Base-by-base conservation (phyloP, 2,113 vertebrate genomes). In the Polypterus senegalus region DNA sequence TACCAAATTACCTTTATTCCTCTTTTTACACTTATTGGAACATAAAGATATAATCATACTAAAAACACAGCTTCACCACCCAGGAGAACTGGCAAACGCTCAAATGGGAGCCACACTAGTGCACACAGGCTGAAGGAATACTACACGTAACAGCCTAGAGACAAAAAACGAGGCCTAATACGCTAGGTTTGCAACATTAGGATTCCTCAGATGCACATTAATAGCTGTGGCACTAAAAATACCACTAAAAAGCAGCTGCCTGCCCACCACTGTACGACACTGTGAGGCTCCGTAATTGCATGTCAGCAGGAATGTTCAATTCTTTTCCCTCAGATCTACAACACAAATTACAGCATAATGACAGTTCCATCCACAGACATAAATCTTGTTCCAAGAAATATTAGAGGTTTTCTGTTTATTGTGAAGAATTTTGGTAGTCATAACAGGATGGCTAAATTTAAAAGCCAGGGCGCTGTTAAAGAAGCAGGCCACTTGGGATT, bases 371-470 rank as follows among this genome's bases (percentile, higher is more conserved):
- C 62, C 69, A 64, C 63, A 64, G 61, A 74, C 62, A 27, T 27
- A 73, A 73, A 73, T 68, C 73, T 44, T 66, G 63, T 68, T 69
- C 65, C 59, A 10, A 46, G 54, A 57, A 63, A 69, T 65, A 57
- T n/a, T 64, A 63, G 66, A 68, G 64, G 59, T 64, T 64, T 61
- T 64, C 66, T 72, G 71, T 77, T 77, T 77, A 72, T 68, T 59
- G 57, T 58, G 64, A 73, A 65, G 70, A 73, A 75, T 72, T 65
- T 67, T 68, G 68, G 75, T 77, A 71, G 75, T 75, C 75, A 77
- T 75, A 77, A 71, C 75, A 77, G 67, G 62, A 51, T 10, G 10
- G 48, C 71, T 73, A 72, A 69, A 73, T 70, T 67, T 74, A 74
- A 66, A 70, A 67, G 60, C 49, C 58, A 71, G 69, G 64, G 63